These are phyloP conservation scores for Craseonycteris thonglongyai DNA, from an alignment of 2,113 vertebrate genomes.

Conservation along the genomic window DNA sequence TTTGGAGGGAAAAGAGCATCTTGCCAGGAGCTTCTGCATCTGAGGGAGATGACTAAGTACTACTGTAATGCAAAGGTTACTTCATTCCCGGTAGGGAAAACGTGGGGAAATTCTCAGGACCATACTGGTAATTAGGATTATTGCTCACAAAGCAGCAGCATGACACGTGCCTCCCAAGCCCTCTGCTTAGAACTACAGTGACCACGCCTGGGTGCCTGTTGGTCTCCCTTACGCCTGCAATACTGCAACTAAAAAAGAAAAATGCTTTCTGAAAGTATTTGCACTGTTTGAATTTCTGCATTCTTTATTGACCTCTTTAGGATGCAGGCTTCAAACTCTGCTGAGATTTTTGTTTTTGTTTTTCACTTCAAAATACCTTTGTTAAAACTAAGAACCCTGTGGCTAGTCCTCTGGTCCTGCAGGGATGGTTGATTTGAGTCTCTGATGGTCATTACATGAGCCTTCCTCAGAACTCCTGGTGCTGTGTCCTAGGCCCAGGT, in stretches of 20 bases:
- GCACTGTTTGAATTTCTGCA: not conserved
- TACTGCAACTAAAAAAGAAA: not conserved
- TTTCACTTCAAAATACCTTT: not conserved
- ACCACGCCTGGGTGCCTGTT: not conserved
- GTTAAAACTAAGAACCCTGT: not conserved
- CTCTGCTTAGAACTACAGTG: not conserved
- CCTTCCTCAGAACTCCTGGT: not conserved
- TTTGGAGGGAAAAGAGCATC: not conserved
- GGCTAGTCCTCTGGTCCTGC: not conserved
- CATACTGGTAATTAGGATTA: not conserved
- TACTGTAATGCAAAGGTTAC: not conserved
- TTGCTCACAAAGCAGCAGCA: not conserved
- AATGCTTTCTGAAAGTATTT: not conserved
- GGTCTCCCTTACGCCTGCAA: not conserved
- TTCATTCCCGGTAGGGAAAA: not conserved
- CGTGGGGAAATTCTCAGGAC: not conserved
- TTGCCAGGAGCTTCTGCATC: not conserved
- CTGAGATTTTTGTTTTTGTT: not conserved
- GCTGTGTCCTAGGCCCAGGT: not conserved
- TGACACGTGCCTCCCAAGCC: fast-evolving
- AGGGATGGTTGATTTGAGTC: not conserved
- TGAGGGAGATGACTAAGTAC: not conserved
- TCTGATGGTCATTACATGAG: not conserved
- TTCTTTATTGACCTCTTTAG: not conserved
- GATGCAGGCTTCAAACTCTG: not conserved